Evolutionary conservation across 2,888 invertebrate genomes (phyloP), one percentile per base, ranked within the genome.

Genomic region (Cosmia pyralina): DNA sequence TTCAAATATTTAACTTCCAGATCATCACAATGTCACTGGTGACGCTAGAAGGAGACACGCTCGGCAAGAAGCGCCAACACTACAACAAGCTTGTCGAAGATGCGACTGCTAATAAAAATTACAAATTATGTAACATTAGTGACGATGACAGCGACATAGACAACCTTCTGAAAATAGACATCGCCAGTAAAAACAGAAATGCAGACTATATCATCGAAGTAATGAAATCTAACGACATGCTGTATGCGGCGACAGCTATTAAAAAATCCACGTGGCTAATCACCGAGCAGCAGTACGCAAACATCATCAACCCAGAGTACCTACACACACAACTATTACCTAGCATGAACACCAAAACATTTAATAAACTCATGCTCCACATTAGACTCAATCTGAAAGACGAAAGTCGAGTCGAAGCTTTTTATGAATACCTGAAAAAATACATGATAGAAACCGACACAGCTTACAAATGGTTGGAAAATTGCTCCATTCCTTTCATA

Each of bases 301-400:
- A 93, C 77, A 90, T 95, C 64, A 88, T 95, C 63, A 93, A 95
- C 75, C 94, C 94, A 6, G 83, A 91, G 57, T 91, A 93, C 81
- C 38, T 38, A 38, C 38, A 38, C 6, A 38, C 38, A 38, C 38
- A 38, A 38, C 38, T 38, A 38, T 38, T 38, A 38, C 38, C 38
- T 38, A 6, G 4, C 38, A 38, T 38, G 38, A 6, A 38, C 38
- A 38, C 38, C 38, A 38, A 38, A 38, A 38, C 38, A 38, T 38
- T 38, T 38, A 38, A 38, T 4, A 38, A 38, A 38, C 38, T 38
- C 38, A 6, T 38, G 38, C 38, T 6, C 5, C 38, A 38, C 38
- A 38, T 38, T 38, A 38, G 38, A 38, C 38, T 38, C 38, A 38
- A 38, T 38, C 38, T 38, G 38, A 38, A 38, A 38, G 38, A 38